phyloP scores from a whole-genome alignment of 2,888 invertebrate genomes.

The Sthenelais limicola region DNA sequence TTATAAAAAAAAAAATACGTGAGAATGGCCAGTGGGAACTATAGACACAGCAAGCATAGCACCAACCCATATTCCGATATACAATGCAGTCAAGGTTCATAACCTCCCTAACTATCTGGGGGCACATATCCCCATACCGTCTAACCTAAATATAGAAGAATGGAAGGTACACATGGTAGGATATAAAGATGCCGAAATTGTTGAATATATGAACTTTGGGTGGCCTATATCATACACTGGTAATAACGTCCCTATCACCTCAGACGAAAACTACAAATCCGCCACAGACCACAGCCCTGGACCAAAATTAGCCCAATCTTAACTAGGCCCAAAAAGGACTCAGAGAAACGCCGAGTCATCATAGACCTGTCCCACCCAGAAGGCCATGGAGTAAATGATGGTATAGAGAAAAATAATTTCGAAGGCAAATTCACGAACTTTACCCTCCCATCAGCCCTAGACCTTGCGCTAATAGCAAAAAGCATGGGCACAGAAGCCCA shows the following conservation, averaged over 20 bases:
- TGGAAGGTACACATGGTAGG: not conserved
- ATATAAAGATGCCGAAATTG: not conserved
- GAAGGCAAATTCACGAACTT: not conserved
- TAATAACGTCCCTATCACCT: no score
- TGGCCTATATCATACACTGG: not conserved
- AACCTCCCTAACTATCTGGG: not conserved
- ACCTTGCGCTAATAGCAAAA: not conserved
- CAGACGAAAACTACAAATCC: no score
- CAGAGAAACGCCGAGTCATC: not conserved
- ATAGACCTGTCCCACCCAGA: not conserved
- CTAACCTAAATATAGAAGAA: not conserved
- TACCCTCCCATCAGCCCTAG: not conserved
- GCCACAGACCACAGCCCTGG: not conserved
- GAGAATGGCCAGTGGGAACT: no score
- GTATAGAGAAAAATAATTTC: not conserved
- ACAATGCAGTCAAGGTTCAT: not conserved
- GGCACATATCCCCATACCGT: not conserved
- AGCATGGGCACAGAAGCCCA: no score
- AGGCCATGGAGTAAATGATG: not conserved
- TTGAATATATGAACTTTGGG: not conserved
- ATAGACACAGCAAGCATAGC: no score
- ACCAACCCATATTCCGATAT: not conserved
- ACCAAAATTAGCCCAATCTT: not conserved
- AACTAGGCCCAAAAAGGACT: not conserved
- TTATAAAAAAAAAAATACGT: no score